Evolutionary conservation across 1,140 invertebrate species (phyloP).

Genomic region (Drosophila eugracilis): DNA sequence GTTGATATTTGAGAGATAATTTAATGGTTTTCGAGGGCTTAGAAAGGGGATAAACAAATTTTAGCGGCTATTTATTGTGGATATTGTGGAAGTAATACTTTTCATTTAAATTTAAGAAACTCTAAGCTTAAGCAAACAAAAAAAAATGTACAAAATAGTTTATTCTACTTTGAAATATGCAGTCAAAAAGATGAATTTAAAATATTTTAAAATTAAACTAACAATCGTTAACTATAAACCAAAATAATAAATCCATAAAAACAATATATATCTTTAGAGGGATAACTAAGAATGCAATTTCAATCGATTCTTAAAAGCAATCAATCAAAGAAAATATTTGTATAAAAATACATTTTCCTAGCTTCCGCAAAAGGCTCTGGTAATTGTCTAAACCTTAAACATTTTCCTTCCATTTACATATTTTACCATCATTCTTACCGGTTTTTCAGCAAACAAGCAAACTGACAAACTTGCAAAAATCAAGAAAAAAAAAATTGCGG

Average conservation of each 20-base stretch:
- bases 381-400: not conserved
- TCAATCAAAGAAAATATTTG: constrained; percentile 18
- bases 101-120: too few species aligned
- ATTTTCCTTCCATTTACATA: constrained; percentile 5
- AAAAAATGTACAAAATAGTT: too few species aligned
- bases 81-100: too few species aligned
- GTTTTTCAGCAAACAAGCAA: constrained; percentile 2
- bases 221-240: not conserved
- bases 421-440: not conserved
- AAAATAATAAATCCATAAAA: not conserved
- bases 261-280: not conserved
- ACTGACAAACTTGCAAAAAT: constrained; percentile 30
- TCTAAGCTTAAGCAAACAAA: too few species aligned
- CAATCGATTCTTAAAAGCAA: not conserved
- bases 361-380: not conserved
- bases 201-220: not conserved
- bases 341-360: constrained; percentile 4
- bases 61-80: too few species aligned
- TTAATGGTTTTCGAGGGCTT: not conserved
- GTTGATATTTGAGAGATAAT: not conserved
- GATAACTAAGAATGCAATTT: not conserved
- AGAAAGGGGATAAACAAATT: too few species aligned
- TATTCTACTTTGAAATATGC: too few species aligned
- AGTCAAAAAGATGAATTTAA: not conserved
- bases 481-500: too few species aligned